Evolutionary conservation across 2,797 vertebrate genomes (phyloP), one percentile per base, ranked within the genome.

Genomic region (Anguilla obscura): DNA sequence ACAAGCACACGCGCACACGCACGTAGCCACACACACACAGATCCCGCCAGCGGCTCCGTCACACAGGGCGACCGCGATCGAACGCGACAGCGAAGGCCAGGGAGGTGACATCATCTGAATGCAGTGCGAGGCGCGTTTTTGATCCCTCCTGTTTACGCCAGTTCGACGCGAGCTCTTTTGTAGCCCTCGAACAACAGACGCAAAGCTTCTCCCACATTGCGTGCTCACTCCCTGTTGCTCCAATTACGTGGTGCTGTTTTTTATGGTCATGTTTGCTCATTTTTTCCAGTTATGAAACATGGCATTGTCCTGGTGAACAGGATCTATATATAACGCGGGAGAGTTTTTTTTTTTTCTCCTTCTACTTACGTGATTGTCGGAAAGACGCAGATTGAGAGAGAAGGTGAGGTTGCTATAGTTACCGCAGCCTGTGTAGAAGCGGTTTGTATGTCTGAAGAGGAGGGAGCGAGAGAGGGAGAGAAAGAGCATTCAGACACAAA

Each of bases 391-490:
- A 91, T 89, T 87, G 88, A 91, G 88, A 92, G 92, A 91, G 90
- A 90, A 87, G 90, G 90, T 92, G 87, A 87, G 89, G 94, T 95
- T 96, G 93, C 94, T 92, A 96, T 95, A 93, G 95, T 91, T 93
- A 95, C 87, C 0, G 71, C 30, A 89, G 88, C 87, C 89, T 84
- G 87, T 90, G 89, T 88, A 85, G 91, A 93, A 88, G 87, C 33
- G 66, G 85, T 90, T 87, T 87, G 82, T 76, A 79, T 86, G 74
- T 86, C 76, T 52, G 54, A 48, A 45, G 5, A 24, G 33, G 90
- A 86, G 40, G 84, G 88, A 6, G 27, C 56, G 84, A 8, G 85
- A 6, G 27, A 63, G 83, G 6, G 83, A 86, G 69, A 85, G 56
- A 89, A n/a, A 88, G 84, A 88, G 63, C 74, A 79, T 69, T 30